These are phyloP conservation scores for Macrosiphum euphorbiae DNA, from an alignment of 2,888 invertebrate species.

Conservation along the genomic window DNA sequence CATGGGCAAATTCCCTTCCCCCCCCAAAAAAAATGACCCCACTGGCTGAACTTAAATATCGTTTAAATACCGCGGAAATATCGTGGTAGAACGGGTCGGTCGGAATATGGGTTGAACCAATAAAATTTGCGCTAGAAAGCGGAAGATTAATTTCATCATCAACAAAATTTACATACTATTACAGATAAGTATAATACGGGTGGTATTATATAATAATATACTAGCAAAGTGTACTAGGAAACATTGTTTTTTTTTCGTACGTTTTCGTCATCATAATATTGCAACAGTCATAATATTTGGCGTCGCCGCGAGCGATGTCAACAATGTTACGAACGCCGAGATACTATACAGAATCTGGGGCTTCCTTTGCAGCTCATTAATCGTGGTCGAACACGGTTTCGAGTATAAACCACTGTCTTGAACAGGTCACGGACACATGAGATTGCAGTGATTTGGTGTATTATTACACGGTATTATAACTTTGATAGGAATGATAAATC, in stretches of 20 bases:
- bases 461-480: neutral
- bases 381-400: neutral
- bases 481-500: conserved; percentile 1
- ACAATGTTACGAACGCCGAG: neutral
- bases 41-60: neutral
- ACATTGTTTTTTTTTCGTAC: neutral
- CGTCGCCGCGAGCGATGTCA: neutral
- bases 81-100: neutral
- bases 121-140: neutral
- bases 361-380: neutral
- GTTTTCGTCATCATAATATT: neutral
- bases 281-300: neutral
- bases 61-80: neutral
- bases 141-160: neutral
- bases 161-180: neutral
- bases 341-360: neutral
- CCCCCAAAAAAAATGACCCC: no score
- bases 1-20: no score
- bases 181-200: neutral
- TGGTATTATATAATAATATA: neutral
- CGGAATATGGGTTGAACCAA: neutral
- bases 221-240: neutral
- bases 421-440: neutral
- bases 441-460: no score
- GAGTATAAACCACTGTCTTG: neutral